phyloP scores from a whole-genome alignment of 2,888 invertebrate genomes.

The Tiliacea citrago region DNA sequence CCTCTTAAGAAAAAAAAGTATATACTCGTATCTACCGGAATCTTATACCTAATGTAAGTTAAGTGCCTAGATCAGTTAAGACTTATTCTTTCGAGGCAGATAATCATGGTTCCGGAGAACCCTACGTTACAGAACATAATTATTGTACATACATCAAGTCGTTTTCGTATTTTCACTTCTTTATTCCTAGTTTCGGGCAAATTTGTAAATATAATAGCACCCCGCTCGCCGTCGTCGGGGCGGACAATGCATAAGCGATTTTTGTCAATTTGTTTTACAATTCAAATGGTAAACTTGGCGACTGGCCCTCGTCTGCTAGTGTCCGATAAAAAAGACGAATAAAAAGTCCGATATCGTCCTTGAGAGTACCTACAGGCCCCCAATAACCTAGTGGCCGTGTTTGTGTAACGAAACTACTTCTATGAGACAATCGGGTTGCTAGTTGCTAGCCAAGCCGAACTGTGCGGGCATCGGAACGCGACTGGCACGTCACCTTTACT shows the following conservation, averaged over 20 bases:
- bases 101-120: neutral
- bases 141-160: slow-evolving; percentile 48
- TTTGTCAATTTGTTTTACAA: slow-evolving; percentile 83
- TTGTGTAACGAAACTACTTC: slow-evolving; percentile 54
- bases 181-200: slow-evolving; percentile 64
- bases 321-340: slow-evolving; percentile 66
- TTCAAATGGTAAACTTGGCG: slow-evolving; percentile 74
- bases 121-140: slow-evolving; percentile 46
- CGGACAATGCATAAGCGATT: slow-evolving; percentile 82
- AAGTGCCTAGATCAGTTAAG: neutral
- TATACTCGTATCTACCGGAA: too few relatives aligned
- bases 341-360: slow-evolving; percentile 74
- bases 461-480: neutral
- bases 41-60: neutral
- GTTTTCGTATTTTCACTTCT: slow-evolving; percentile 66
- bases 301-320: slow-evolving; percentile 65
- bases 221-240: slow-evolving; percentile 42
- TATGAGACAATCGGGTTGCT: slow-evolving; percentile 31
- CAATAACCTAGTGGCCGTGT: slow-evolving; percentile 83
- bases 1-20: neutral
- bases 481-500: neutral
- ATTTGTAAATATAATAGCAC: slow-evolving; percentile 83
- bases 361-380: slow-evolving; percentile 69
- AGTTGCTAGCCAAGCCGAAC: slow-evolving; percentile 22
- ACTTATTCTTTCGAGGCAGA: neutral